phyloP scores from a whole-genome alignment of 2,797 vertebrate genomes.

The Acestrorhynchus altus region DNA sequence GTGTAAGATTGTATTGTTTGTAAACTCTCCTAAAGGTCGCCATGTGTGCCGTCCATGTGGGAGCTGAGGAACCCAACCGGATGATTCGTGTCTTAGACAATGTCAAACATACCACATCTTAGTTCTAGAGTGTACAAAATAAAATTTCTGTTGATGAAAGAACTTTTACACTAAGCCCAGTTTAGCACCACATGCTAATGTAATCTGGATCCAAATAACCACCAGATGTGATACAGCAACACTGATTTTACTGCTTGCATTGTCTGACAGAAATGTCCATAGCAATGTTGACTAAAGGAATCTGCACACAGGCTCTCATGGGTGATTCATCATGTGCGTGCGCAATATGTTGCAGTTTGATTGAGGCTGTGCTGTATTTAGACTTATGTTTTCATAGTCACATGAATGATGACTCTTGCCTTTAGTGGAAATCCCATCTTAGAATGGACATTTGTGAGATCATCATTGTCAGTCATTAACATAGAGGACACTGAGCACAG shows the following conservation, averaged over 20 bases:
- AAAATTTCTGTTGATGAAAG: background rate
- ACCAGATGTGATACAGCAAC: background rate
- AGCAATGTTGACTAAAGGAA: background rate
- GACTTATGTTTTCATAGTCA: constrained; percentile 10
- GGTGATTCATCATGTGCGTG: constrained; percentile 5
- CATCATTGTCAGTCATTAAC: background rate
- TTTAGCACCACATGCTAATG: background rate
- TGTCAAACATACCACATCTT: constrained; percentile 19
- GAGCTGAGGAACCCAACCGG: background rate
- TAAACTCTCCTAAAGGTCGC: constrained; percentile 28
- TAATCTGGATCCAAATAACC: background rate
- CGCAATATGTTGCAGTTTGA: background rate
- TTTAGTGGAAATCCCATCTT: constrained; percentile 7
- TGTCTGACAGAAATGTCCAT: background rate
- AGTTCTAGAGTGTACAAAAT: background rate
- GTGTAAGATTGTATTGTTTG: constrained; percentile 34
- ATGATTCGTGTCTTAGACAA: constrained; percentile 13
- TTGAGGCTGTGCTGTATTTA: constrained; percentile 12
- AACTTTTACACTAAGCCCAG: background rate
- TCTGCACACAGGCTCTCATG: background rate
- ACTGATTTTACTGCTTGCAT: background rate
- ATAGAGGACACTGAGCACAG: background rate
- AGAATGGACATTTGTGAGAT: constrained; percentile 5
- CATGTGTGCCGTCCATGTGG: constrained; percentile 8
- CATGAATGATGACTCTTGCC: background rate